Evolutionary conservation across 2,113 vertebrate species (phyloP), one percentile per base, ranked within the genome.

Genomic region (Ceyx cyanopectus): DNA sequence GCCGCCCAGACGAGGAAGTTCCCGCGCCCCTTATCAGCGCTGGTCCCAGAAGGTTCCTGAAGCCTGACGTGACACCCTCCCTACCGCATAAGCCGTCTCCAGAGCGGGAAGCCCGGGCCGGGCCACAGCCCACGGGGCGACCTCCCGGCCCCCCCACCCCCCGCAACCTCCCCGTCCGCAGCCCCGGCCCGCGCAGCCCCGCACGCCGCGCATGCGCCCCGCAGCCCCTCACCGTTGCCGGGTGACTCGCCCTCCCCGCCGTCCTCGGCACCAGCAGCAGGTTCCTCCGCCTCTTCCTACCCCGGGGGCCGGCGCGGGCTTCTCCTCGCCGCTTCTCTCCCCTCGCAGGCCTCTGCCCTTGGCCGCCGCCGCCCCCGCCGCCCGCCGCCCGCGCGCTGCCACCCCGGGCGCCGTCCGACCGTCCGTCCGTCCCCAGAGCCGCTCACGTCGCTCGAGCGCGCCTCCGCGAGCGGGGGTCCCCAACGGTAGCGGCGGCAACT

Each of bases 221-320:
- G 57, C 81, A 4, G 62, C 87, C 91, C 74, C 96, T 96, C 96
- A 96, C 96, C 95, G 96, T 96, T 96, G 96, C 95, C 95, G 92
- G 94, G 96, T 92, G 95, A 93, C 91, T 96, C 86, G 92, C 86
- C 92, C 96, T 93, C 94, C 93, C 94, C 89, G 86, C 92, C 92
- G 94, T 68, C 88, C 92, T 92, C 96, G 79, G 90, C 76, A 81
- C 83, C 93, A 53, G 77, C 93, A 68, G 96, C 96, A 94, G 95
- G 90, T 95, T 91, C 85, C 94, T 91, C 82, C 96, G 82, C 88
- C 85, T 87, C 93, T 93, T 95, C 91, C 93, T 93, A 75, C 84
- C 83, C 85, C 87, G 78, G 78, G 78, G 81, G 58, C 93, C 87
- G 70, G 61, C 46, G 65, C 46, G 81, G 87, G 87, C 90, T 87